Conservation (phyloP, 2,888 invertebrate species). For the Mythimna impura region DNA sequence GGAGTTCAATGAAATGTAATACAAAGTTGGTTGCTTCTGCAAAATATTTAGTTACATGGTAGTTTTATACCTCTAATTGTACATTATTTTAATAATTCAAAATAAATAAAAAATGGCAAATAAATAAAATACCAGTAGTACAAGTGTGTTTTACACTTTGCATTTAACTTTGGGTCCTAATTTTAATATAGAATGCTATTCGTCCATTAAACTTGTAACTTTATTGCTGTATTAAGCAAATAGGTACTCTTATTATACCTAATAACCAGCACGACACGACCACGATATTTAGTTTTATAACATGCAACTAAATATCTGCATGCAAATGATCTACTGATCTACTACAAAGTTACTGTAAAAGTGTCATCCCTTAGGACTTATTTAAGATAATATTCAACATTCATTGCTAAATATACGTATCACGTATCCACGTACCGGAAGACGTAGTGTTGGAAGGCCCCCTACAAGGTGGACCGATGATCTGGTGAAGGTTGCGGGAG, state of each 20-base stretch:
- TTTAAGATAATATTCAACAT: background rate
- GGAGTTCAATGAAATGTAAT: background rate
- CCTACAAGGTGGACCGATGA: too few relatives aligned
- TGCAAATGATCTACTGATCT: conserved; percentile 11
- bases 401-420: background rate
- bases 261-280: conserved; percentile 12
- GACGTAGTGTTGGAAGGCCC: too few relatives aligned
- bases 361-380: background rate
- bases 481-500: too few relatives aligned
- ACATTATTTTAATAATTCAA: too few relatives aligned
- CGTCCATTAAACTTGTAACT: background rate
- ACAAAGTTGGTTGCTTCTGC: background rate
- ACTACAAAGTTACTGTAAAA: background rate
- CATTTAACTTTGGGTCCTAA: too few relatives aligned
- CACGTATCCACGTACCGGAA: too few relatives aligned
- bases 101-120: too few relatives aligned
- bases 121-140: background rate
- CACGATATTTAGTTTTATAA: conserved; percentile 1
- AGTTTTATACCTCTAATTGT: too few relatives aligned
- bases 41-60: background rate
- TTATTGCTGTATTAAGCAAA: conserved; percentile 6
- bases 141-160: background rate
- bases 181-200: background rate
- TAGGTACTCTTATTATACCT: conserved; percentile 17
- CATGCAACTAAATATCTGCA: conserved; percentile 11